Evolutionary conservation across 1,140 invertebrate species (phyloP), one percentile per base, ranked within the genome.

Genomic region (Goniozus legneri): DNA sequence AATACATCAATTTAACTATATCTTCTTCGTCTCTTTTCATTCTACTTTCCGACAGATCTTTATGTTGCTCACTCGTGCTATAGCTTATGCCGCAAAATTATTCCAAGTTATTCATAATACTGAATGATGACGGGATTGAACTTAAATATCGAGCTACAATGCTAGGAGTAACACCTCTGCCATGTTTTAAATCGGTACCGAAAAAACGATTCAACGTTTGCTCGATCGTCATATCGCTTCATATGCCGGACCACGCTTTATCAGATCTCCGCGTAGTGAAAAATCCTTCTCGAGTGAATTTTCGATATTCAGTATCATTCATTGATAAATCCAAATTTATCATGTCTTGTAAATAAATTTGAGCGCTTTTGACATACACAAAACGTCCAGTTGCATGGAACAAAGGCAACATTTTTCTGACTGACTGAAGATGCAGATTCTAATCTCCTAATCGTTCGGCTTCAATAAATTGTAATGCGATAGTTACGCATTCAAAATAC

Each of bases 401-500:
- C 48, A 67, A 74, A 44, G 69, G 71, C 19, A 77, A 55, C 69
- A 79, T n/a, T n/a, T n/a, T n/a, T n/a, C n/a, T n/a, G n/a, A n/a
- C n/a, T n/a, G n/a, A n/a, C n/a, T n/a, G n/a, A n/a, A n/a, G n/a
- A n/a, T n/a, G n/a, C n/a, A n/a, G n/a, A n/a, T n/a, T n/a, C n/a
- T n/a, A n/a, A n/a, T n/a, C n/a, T n/a, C n/a, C n/a, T n/a, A n/a
- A n/a, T n/a, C n/a, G n/a, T n/a, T n/a, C n/a, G n/a, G n/a, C n/a
- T n/a, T n/a, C n/a, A n/a, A n/a, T n/a, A n/a, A n/a, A n/a, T n/a
- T n/a, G n/a, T n/a, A n/a, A n/a, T n/a, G n/a, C n/a, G n/a, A n/a
- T n/a, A n/a, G n/a, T n/a, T n/a, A n/a, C n/a, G n/a, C n/a, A n/a
- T n/a, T n/a, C n/a, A n/a, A n/a, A n/a, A n/a, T n/a, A n/a, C n/a